A percentile compares a stretch with the other conserved stretches of the same genome.
Evolutionary conservation across 2,888 invertebrate species (phyloP).

Genomic region (Cerceris rybyensis): DNA sequence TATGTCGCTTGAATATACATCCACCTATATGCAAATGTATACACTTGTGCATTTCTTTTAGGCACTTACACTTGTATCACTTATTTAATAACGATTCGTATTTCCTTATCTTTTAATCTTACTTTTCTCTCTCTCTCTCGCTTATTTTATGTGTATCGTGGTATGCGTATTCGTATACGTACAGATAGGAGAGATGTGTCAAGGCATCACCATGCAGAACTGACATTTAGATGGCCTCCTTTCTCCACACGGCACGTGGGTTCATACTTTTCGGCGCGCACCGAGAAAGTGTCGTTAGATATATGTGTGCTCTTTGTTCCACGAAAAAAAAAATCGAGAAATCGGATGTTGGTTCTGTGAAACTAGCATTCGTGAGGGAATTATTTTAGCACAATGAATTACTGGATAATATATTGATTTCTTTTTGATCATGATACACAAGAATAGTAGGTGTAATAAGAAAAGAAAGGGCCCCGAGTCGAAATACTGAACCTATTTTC

Average conservation of each 20-base stretch:
- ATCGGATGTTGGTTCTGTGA: background rate
- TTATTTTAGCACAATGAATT: too few relatives aligned
- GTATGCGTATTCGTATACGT: background rate
- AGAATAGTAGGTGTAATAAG: too few relatives aligned
- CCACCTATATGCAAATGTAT: too few relatives aligned
- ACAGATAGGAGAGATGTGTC: slow-evolving; percentile 35
- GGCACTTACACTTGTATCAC: too few relatives aligned
- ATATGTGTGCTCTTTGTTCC: background rate
- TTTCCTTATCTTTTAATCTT: background rate
- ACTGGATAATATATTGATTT: too few relatives aligned
- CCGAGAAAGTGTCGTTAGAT: slow-evolving; percentile 65
- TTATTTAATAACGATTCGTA: background rate
- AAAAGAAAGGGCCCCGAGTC: too few relatives aligned
- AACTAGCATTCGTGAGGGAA: too few relatives aligned
- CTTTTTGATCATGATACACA: too few relatives aligned
- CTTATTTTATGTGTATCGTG: background rate
- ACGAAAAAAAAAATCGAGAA: background rate
- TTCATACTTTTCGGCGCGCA: slow-evolving; percentile 62
- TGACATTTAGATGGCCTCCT: slow-evolving; percentile 71
- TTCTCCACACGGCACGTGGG: slow-evolving; percentile 66
- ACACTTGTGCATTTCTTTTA: too few relatives aligned
- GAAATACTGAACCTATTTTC: too few relatives aligned
- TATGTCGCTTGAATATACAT: too few relatives aligned
- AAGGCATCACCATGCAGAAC: slow-evolving; percentile 54
- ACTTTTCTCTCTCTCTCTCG: background rate